These are phyloP conservation scores for Myiotriccus ornatus DNA, from an alignment of 2,797 vertebrate genomes.

Conservation along the genomic window DNA sequence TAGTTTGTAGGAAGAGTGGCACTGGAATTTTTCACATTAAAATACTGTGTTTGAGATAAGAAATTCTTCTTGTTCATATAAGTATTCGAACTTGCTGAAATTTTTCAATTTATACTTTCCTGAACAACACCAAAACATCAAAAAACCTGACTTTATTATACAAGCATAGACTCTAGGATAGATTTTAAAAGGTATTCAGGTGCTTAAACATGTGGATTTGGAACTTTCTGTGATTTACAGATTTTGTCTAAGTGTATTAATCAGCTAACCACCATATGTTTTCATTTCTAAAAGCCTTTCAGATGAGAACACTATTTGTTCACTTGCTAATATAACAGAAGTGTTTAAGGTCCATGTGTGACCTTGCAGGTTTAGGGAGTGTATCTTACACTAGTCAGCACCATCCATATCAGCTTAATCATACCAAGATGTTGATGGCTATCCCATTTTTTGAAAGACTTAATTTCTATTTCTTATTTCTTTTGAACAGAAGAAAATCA, in stretches of 20 bases:
- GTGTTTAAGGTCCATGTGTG: neutral
- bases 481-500: conserved; percentile 1
- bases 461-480: neutral
- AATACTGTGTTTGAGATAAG: neutral
- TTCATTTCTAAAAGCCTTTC: neutral
- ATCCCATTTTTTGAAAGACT: neutral
- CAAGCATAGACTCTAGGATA: neutral
- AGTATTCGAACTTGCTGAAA: neutral
- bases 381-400: neutral
- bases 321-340: neutral
- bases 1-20: neutral
- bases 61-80: neutral
- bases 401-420: neutral
- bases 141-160: neutral
- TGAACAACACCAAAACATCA: neutral
- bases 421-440: neutral
- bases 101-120: neutral
- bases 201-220: neutral
- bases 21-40: neutral
- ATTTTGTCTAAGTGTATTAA: neutral
- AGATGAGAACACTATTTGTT: neutral
- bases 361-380: neutral
- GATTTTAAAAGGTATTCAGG: neutral
- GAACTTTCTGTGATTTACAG: neutral
- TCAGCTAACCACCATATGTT: neutral